A percentile compares a stretch with the other conserved stretches of the same genome.
Conservation (phyloP, 23 tunicate species). For the Trididemnum clinides region DNA sequence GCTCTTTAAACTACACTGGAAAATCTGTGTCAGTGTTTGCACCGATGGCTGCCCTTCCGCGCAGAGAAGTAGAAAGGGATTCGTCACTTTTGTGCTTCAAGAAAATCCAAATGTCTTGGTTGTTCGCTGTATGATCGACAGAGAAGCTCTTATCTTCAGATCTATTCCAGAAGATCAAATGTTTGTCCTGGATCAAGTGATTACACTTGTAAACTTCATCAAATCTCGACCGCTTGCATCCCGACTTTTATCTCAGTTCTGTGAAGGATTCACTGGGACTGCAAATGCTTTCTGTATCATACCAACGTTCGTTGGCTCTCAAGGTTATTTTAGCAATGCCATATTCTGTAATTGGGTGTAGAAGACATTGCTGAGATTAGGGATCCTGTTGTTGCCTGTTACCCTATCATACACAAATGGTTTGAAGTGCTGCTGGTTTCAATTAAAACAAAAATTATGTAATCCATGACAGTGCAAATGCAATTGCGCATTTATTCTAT, state of each 20-base stretch:
- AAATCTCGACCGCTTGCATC: slow-evolving; percentile 43
- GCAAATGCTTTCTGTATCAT: slow-evolving; percentile 31
- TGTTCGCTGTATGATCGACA: slow-evolving; percentile 42
- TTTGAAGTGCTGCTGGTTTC: too few species aligned
- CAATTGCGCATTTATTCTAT: too few species aligned
- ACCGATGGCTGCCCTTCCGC: slow-evolving; percentile 38
- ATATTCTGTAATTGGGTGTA: too few species aligned
- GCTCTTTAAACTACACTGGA: slow-evolving; percentile 27
- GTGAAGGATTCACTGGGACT: slow-evolving; percentile 20
- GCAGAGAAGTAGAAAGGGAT: slow-evolving; percentile 32
- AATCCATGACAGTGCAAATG: too few species aligned
- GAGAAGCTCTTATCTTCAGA: slow-evolving; percentile 38
- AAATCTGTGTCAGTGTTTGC: slow-evolving; percentile 43
- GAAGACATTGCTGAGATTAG: too few species aligned
- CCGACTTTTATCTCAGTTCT: slow-evolving; percentile 30
- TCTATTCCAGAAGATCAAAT: slow-evolving; percentile 30
- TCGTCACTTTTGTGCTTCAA: slow-evolving; percentile 31
- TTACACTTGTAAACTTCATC: slow-evolving; percentile 27
- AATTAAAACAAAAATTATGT: too few species aligned
- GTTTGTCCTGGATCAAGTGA: slow-evolving; percentile 13
- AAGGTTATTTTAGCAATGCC: too few species aligned
- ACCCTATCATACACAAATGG: too few species aligned
- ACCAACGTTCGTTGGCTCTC: slow-evolving; percentile 49
- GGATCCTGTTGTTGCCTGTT: too few species aligned
- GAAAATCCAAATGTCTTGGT: slow-evolving; percentile 38